Conservation (phyloP, 2,888 invertebrate genomes). For the Lutraria lutraria region DNA sequence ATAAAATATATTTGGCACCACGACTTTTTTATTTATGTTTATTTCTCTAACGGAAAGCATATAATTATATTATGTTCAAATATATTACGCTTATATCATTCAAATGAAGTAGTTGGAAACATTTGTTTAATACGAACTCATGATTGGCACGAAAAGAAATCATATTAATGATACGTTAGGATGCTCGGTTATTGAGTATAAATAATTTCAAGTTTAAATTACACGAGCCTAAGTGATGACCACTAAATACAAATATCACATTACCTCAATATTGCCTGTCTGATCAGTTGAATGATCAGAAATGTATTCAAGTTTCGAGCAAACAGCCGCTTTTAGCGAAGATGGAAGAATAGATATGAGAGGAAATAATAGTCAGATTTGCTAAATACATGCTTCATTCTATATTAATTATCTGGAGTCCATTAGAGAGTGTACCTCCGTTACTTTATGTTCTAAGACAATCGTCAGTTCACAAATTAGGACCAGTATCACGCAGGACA, state of each 20-base stretch:
- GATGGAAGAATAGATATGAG: neutral
- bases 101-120: too few species aligned
- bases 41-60: too few species aligned
- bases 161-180: too few species aligned
- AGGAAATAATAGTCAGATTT: neutral
- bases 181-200: neutral
- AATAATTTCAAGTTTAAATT: neutral
- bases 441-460: slow-evolving; percentile 10
- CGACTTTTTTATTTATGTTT: too few species aligned
- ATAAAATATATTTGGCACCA: too few species aligned
- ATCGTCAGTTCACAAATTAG: slow-evolving; percentile 25
- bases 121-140: too few species aligned
- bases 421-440: neutral
- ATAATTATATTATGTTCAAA: too few species aligned
- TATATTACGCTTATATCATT: too few species aligned
- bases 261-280: neutral
- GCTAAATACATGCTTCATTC: neutral
- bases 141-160: too few species aligned
- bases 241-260: neutral
- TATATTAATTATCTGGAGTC: neutral
- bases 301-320: neutral
- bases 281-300: neutral
- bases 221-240: neutral
- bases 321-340: neutral
- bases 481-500: neutral